A percentile compares a stretch with the other conserved stretches of the same genome.
These are phyloP conservation scores for Anthopleura sola DNA, from an alignment of 64 coral and sea anemone genomes.

Conservation along the genomic window DNA sequence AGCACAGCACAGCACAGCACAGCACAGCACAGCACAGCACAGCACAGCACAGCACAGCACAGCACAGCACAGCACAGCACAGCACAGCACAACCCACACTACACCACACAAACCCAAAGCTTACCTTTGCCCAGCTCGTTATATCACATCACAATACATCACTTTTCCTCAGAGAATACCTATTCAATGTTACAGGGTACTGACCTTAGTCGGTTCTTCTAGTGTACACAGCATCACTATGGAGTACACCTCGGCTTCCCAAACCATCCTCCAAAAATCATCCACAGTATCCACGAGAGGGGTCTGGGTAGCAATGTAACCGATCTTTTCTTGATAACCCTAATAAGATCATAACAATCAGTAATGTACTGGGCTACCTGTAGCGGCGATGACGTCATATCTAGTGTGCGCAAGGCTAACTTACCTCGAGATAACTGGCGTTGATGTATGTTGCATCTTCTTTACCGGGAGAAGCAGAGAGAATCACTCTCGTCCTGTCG, in stretches of 20 bases:
- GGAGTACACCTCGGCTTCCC: conserved; percentile 71
- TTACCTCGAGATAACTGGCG: conserved; percentile 49
- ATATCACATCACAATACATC: too few relatives aligned
- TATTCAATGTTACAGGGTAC: not conserved
- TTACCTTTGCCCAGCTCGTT: too few relatives aligned
- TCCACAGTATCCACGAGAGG: conserved; percentile 62
- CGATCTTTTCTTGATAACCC: conserved; percentile 72
- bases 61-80: too few relatives aligned
- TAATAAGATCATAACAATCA: conserved; percentile 4
- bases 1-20: too few relatives aligned
- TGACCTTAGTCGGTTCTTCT: conserved; percentile 57
- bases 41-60: too few relatives aligned
- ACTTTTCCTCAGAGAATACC: not conserved
- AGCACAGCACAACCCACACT: too few relatives aligned
- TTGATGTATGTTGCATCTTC: conserved; percentile 56
- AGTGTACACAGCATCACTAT: conserved; percentile 67
- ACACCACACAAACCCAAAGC: too few relatives aligned
- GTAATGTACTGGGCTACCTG: not conserved
- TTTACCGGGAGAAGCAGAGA: not conserved
- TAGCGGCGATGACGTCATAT: not conserved
- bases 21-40: too few relatives aligned
- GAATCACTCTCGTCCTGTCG: conserved; percentile 34
- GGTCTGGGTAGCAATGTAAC: conserved; percentile 85
- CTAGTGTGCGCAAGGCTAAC: not conserved
- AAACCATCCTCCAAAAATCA: conserved; percentile 86